Evolutionary conservation across 2,113 vertebrate species (phyloP).

Genomic region (Empidonax traillii): DNA sequence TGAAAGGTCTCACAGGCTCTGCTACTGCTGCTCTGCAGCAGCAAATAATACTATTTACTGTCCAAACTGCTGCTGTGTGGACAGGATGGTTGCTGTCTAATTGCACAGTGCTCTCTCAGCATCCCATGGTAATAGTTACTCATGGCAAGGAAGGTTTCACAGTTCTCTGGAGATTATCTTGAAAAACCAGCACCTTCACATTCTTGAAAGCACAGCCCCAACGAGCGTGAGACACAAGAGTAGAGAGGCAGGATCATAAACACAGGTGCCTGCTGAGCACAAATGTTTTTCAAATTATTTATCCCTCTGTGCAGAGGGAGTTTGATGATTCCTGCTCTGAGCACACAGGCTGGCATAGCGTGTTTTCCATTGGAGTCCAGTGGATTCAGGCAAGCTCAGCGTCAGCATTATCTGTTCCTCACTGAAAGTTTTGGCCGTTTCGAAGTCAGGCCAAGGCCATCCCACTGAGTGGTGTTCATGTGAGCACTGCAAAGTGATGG

Average conservation of each 20-base stretch:
- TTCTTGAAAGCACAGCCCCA: background rate
- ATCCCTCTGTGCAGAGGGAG: background rate
- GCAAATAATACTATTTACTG: background rate
- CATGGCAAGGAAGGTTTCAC: background rate
- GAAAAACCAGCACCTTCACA: background rate
- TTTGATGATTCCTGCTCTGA: background rate
- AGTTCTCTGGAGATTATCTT: background rate
- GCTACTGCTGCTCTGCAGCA: background rate
- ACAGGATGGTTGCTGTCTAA: background rate
- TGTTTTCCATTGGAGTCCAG: background rate
- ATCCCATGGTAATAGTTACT: background rate
- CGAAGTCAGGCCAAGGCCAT: background rate
- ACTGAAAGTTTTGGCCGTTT: background rate
- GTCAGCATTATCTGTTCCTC: background rate
- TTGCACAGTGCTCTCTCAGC: background rate
- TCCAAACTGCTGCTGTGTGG: background rate
- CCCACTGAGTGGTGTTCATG: background rate
- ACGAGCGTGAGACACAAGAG: background rate
- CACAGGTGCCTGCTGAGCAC: background rate
- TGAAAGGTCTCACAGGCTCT: background rate
- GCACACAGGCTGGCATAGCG: background rate
- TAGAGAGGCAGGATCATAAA: background rate
- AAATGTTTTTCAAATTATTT: background rate
- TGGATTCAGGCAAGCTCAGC: background rate
- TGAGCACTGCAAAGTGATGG: rapidly evolving